phyloP scores from a whole-genome alignment of 2,888 invertebrate genomes.

The Trichogramma dendrolimi region DNA sequence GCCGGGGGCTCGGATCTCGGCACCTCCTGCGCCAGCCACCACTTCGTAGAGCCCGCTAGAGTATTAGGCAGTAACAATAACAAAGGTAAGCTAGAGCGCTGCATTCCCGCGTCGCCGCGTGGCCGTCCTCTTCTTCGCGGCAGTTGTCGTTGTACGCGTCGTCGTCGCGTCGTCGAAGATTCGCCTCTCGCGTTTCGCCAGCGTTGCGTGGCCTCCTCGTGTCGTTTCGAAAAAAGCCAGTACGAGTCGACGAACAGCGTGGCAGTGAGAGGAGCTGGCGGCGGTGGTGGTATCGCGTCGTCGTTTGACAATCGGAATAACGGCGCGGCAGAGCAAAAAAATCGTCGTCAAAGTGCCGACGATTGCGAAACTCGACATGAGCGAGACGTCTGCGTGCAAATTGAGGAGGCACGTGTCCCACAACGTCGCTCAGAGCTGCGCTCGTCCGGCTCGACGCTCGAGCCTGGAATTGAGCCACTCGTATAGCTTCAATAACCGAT shows the following conservation, averaged over 20 bases:
- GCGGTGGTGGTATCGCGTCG: not conserved
- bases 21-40: constrained; percentile 10
- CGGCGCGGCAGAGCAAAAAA: constrained; percentile 20
- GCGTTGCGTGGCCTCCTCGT: not conserved
- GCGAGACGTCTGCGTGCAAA: not conserved
- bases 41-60: constrained; percentile 40
- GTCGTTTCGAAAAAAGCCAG: not conserved
- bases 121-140: constrained; percentile 29
- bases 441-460: constrained; percentile 35
- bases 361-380: constrained; percentile 19
- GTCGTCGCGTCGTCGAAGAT: constrained; percentile 26
- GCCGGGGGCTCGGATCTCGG: constrained; percentile 41
- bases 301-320: constrained; percentile 5
- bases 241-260: constrained; percentile 10
- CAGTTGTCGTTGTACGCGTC: constrained; percentile 7
- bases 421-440: constrained; percentile 27
- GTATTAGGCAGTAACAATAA: constrained; percentile 34
- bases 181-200: constrained; percentile 18
- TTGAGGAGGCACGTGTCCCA: constrained; percentile 36
- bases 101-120: constrained; percentile 3
- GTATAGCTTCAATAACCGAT: not conserved
- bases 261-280: not conserved
- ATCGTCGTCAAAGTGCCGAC: constrained; percentile 32
- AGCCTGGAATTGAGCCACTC: constrained; percentile 35
- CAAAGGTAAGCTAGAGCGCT: constrained; percentile 49